phyloP scores from a whole-genome alignment of 1,140 invertebrate species.

The Anthonomus grandis region DNA sequence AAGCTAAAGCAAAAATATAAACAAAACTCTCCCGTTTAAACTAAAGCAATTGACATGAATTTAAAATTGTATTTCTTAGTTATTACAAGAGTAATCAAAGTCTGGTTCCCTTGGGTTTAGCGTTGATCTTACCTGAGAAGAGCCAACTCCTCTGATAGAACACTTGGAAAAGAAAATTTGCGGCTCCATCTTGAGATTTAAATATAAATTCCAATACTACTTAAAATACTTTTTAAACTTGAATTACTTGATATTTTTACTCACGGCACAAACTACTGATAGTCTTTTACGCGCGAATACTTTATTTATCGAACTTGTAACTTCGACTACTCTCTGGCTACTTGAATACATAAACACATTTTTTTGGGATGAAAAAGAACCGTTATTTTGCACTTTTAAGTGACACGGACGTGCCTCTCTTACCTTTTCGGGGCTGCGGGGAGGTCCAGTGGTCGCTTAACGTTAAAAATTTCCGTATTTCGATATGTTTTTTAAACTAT shows the following conservation, averaged over 20 bases:
- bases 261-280: constrained; percentile 42
- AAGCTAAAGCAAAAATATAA: neutral
- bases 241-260: constrained; percentile 30
- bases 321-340: constrained; percentile 26
- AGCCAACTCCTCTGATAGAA: constrained; percentile 34
- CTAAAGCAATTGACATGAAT: neutral
- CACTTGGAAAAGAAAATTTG: constrained; percentile 38
- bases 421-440: constrained; percentile 32
- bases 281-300: constrained; percentile 38
- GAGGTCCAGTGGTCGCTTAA: too few relatives aligned
- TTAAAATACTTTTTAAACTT: constrained; percentile 38
- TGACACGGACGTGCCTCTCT: constrained; percentile 35
- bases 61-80: neutral
- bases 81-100: constrained; percentile 26
- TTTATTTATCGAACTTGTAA: constrained; percentile 26
- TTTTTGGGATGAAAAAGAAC: constrained; percentile 31
- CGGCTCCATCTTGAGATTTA: constrained; percentile 35
- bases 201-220: constrained; percentile 38
- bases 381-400: constrained; percentile 35
- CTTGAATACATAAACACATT: constrained; percentile 37
- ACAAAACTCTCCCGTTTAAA: neutral
- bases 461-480: too few relatives aligned
- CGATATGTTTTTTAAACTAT: too few relatives aligned
- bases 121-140: constrained; percentile 41
- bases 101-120: constrained; percentile 37